Conservation (phyloP, 2,888 invertebrate genomes). For the Leptinotarsa haldemani region DNA sequence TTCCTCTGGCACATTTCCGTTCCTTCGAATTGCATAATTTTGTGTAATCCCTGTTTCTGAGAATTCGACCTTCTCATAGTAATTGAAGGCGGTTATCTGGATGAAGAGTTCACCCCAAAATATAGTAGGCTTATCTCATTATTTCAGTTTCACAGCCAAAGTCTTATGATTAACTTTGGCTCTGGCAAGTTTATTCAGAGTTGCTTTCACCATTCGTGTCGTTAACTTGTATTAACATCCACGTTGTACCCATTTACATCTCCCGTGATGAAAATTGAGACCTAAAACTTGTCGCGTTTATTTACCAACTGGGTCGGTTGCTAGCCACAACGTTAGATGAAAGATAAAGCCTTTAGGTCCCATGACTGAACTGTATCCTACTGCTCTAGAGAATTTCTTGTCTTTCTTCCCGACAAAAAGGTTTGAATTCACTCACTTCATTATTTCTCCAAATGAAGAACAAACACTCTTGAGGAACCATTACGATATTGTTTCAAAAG, state of each 20-base stretch:
- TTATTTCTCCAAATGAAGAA: no score
- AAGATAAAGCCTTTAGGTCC: not conserved
- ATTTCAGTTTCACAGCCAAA: conserved; percentile 24
- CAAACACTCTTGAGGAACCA: no score
- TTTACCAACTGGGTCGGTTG: conserved; percentile 5
- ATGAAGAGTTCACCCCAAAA: conserved; percentile 13
- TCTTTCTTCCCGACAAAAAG: no score
- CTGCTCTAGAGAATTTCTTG: no score
- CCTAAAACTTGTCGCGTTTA: conserved; percentile 6
- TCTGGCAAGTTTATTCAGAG: conserved; percentile 9
- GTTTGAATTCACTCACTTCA: no score
- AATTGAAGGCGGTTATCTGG: not conserved
- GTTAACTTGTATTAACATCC: conserved; percentile 32
- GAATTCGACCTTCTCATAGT: conserved; percentile 5
- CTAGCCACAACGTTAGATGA: not conserved
- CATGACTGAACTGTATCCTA: not conserved
- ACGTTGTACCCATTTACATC: conserved; percentile 34
- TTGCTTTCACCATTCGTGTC: conserved; percentile 17
- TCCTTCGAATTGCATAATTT: no score
- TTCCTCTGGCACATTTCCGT: no score
- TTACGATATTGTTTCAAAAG: no score
- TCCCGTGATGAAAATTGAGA: conserved; percentile 32
- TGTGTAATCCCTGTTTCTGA: not conserved
- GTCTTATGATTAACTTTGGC: conserved; percentile 21
- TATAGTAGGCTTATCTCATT: conserved; percentile 24